Evolutionary conservation across 1,140 invertebrate species (phyloP).

Genomic region (Tenebrio molitor): DNA sequence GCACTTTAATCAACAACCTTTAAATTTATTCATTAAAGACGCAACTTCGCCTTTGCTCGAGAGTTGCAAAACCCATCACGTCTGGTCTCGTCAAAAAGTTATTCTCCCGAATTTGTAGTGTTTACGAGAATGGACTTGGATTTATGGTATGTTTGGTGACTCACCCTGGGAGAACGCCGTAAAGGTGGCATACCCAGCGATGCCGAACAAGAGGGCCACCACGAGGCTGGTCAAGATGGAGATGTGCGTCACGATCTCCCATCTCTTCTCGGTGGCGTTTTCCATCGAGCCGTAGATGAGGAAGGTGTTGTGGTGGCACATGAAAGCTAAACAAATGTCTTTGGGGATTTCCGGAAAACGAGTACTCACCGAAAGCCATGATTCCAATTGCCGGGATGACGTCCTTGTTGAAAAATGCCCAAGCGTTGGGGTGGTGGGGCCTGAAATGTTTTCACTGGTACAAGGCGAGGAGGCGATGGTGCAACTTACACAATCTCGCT

Average conservation of each 20-base stretch:
- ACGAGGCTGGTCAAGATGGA: conserved; percentile 82
- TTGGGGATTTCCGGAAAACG: conserved; percentile 1
- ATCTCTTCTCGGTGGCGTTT: conserved; percentile 81
- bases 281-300: conserved; percentile 87
- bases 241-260: conserved; percentile 87
- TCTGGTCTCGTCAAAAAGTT: too few relatives aligned
- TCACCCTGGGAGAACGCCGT: conserved; percentile 85
- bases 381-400: conserved; percentile 87
- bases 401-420: conserved; percentile 81
- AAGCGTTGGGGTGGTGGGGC: conserved; percentile 77
- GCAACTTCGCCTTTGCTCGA: too few relatives aligned
- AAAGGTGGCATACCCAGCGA: conserved; percentile 88
- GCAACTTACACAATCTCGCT: conserved; percentile 74
- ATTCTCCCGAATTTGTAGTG: too few relatives aligned
- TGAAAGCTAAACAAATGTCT: conserved; percentile 76
- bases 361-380: conserved; percentile 83
- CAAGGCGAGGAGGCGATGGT: too few relatives aligned
- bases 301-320: conserved; percentile 94
- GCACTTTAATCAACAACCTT: conserved; percentile 6
- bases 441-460: conserved; percentile 66
- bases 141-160: neutral
- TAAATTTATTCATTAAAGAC: conserved; percentile 10
- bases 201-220: conserved; percentile 80
- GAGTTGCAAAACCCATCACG: too few relatives aligned
- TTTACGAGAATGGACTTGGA: neutral